These are phyloP conservation scores for Paramormyrops hopkinsi DNA, from an alignment of 2,797 vertebrate species.

Conservation along the genomic window DNA sequence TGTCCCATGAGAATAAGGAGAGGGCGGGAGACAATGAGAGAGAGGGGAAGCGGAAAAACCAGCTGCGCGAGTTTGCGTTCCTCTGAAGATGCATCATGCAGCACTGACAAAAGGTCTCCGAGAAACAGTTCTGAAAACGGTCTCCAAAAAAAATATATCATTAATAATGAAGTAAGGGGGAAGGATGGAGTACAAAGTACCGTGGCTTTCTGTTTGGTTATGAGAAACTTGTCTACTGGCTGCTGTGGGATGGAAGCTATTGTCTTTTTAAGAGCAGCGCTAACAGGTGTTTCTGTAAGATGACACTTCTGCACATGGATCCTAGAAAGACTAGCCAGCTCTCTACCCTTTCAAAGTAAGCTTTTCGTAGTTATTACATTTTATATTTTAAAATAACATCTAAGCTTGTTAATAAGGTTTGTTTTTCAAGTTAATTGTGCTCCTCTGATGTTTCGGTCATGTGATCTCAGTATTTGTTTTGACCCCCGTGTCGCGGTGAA, in stretches of 20 bases:
- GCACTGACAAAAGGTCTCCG: slow-evolving; percentile 45
- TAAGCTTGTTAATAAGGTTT: not conserved
- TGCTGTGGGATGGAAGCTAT: slow-evolving; percentile 46
- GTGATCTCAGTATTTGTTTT: not conserved
- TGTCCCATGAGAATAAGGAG: slow-evolving; percentile 47
- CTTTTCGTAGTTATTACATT: not conserved
- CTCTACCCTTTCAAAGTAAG: not conserved
- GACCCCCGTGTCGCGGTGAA: not conserved
- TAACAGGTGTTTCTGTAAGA: slow-evolving; percentile 65
- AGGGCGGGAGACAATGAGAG: slow-evolving; percentile 53
- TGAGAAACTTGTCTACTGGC: slow-evolving; percentile 31
- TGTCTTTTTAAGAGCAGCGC: slow-evolving; percentile 37
- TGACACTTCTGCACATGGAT: slow-evolving; percentile 46
- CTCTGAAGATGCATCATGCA: slow-evolving; percentile 56
- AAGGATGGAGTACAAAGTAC: not conserved
- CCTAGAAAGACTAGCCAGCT: not conserved
- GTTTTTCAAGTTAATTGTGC: not conserved
- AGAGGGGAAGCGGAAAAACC: slow-evolving; percentile 55
- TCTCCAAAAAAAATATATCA: not conserved
- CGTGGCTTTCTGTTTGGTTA: slow-evolving; percentile 24
- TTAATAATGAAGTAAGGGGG: slow-evolving; percentile 1
- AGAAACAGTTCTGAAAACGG: slow-evolving; percentile 21
- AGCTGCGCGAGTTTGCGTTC: slow-evolving; percentile 62
- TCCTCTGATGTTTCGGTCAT: not conserved
- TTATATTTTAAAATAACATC: not conserved